phyloP scores from a whole-genome alignment of 1,140 invertebrate genomes.

The Monochamus saltuarius region DNA sequence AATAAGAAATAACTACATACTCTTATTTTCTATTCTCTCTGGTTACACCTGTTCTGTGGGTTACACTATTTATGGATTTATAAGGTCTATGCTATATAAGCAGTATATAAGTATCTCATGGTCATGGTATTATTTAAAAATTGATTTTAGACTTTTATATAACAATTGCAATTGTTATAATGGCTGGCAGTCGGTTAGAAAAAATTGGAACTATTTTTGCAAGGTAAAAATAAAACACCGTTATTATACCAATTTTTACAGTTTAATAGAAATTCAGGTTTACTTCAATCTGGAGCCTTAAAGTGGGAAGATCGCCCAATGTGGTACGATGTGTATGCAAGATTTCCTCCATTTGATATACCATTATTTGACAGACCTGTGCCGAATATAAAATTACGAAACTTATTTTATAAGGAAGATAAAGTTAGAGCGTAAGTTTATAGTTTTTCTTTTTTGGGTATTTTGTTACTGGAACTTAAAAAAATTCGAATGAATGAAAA shows the following conservation, averaged over 20 bases:
- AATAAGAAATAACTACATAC: too few relatives aligned
- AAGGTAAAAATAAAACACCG: conserved; percentile 54
- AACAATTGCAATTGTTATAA: too few relatives aligned
- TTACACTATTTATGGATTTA: too few relatives aligned
- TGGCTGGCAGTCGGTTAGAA: conserved; percentile 69
- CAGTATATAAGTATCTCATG: too few relatives aligned
- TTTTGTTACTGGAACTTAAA: too few relatives aligned
- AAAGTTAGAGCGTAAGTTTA: conserved; percentile 74
- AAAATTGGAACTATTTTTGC: conserved; percentile 72
- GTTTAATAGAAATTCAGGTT: conserved; percentile 65
- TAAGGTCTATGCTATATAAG: too few relatives aligned
- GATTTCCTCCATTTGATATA: conserved; percentile 80
- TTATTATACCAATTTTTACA: conserved; percentile 12
- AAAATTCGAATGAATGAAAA: too few relatives aligned
- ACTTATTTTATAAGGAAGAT: conserved; percentile 88
- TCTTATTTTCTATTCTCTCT: too few relatives aligned
- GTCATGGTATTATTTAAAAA: too few relatives aligned
- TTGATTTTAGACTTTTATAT: too few relatives aligned
- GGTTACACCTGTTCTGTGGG: too few relatives aligned
- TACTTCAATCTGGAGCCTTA: conserved; percentile 74
- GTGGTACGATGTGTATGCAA: conserved; percentile 88
- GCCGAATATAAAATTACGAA: conserved; percentile 58
- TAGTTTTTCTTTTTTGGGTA: too few relatives aligned
- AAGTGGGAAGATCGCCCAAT: conserved; percentile 76
- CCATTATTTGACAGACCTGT: conserved; percentile 69